phyloP scores from a whole-genome alignment of 2,797 vertebrate species.

The Darevskia mixta region DNA sequence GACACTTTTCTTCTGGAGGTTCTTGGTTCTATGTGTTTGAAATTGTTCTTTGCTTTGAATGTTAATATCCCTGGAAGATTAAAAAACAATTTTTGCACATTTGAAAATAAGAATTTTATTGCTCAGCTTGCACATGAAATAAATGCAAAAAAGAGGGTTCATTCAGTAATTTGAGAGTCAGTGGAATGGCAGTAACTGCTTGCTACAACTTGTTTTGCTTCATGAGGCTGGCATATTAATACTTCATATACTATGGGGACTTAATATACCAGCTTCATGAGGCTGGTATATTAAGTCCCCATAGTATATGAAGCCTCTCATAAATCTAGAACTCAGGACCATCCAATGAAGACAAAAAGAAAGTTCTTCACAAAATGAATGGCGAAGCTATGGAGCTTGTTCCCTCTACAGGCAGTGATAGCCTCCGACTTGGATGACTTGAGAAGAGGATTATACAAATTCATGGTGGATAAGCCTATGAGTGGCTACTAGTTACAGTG shows the following conservation, averaged over 20 bases:
- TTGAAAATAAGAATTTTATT: conserved; percentile 52
- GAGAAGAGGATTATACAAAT: no score
- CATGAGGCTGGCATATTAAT: background rate
- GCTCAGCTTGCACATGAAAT: conserved; percentile 42
- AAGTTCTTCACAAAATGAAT: no score
- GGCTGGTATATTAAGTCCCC: background rate
- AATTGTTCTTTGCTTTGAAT: conserved; percentile 63
- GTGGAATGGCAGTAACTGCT: background rate
- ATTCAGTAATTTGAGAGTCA: background rate
- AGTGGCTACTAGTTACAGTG: no score
- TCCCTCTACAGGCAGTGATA: no score
- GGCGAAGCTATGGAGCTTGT: no score
- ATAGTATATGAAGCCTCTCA: background rate
- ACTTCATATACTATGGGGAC: no score
- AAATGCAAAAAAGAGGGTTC: conserved; percentile 24
- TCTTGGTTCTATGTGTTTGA: conserved; percentile 48
- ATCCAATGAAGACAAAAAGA: no score
- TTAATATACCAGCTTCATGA: background rate
- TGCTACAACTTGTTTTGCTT: background rate
- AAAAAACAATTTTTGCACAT: conserved; percentile 53
- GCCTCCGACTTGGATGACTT: no score
- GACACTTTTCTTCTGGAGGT: conserved; percentile 49
- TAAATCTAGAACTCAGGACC: no score
- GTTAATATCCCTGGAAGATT: conserved; percentile 48
- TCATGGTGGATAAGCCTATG: no score